A percentile compares a stretch with the other conserved stretches of the same genome.
phyloP scores from a whole-genome alignment of 2,113 vertebrate genomes.

The Nesospiza acunhae region DNA sequence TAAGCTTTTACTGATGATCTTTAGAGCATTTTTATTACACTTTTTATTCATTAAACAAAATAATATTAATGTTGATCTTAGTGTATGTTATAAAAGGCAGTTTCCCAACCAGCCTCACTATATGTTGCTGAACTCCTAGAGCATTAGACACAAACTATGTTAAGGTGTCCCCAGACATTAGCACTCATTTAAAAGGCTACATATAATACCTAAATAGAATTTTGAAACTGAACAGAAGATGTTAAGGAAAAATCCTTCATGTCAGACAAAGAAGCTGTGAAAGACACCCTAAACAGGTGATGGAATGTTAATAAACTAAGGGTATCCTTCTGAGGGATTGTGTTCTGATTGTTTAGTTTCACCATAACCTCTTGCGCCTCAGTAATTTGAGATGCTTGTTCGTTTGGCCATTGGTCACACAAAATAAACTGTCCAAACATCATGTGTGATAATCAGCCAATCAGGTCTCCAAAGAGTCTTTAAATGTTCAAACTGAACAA shows the following conservation, averaged over 20 bases:
- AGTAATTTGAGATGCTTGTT: conserved; percentile 32
- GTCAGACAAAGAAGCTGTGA: background rate
- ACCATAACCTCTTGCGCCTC: background rate
- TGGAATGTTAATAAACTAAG: background rate
- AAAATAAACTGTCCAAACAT: conserved; percentile 56
- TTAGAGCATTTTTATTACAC: background rate
- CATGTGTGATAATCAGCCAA: conserved; percentile 58
- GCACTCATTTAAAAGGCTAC: background rate
- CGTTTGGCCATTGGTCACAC: conserved; percentile 48
- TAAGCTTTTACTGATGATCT: background rate
- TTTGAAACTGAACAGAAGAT: background rate
- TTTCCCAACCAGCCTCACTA: background rate
- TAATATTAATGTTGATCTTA: background rate
- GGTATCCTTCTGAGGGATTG: background rate
- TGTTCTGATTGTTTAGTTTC: background rate
- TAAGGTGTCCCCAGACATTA: background rate
- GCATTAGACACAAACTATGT: background rate
- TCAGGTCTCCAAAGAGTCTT: conserved; percentile 59
- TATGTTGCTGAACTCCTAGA: background rate
- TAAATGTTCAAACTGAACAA: conserved; percentile 62
- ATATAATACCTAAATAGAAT: background rate
- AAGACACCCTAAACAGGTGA: background rate
- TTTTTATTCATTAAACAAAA: background rate
- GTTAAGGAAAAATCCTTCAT: background rate
- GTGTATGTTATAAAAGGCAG: background rate